Percentiles rank a stretch among this genome's conserved stretches.
phyloP scores from a whole-genome alignment of 2,797 vertebrate species.

The Lagorchestes hirsutus region DNA sequence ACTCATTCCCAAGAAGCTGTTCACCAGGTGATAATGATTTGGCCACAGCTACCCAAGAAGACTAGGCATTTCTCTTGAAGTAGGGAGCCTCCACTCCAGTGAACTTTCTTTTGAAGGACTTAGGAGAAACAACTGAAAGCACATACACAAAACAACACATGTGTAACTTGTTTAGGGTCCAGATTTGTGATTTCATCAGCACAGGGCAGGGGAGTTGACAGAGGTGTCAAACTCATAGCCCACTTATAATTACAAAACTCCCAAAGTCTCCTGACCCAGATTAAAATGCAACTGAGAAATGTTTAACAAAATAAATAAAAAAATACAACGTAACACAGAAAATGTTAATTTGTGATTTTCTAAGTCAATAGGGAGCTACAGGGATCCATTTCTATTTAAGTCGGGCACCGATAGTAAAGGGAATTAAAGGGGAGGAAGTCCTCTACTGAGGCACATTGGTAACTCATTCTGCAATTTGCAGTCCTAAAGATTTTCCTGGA shows the following conservation, averaged over 20 bases:
- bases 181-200: not conserved
- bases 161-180: not conserved
- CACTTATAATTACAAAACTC: not conserved
- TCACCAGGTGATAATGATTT: not conserved
- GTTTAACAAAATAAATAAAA: not conserved
- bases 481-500: not conserved
- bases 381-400: not conserved
- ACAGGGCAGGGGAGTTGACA: not conserved
- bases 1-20: not conserved
- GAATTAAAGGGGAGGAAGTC: not conserved
- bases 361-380: not conserved
- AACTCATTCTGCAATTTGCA: not conserved
- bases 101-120: not conserved
- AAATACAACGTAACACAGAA: not conserved
- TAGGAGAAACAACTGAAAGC: not conserved
- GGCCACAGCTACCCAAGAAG: not conserved
- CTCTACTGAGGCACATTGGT: not conserved
- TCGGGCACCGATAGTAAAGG: not conserved
- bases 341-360: not conserved
- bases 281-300: not conserved
- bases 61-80: not conserved
- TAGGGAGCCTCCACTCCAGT: not conserved
- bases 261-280: not conserved
- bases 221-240: not conserved
- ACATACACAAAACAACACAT: not conserved